A percentile compares a stretch with the other conserved stretches of the same genome.
phyloP scores from a whole-genome alignment of 2,113 vertebrate species.

The Hydropotes inermis region DNA sequence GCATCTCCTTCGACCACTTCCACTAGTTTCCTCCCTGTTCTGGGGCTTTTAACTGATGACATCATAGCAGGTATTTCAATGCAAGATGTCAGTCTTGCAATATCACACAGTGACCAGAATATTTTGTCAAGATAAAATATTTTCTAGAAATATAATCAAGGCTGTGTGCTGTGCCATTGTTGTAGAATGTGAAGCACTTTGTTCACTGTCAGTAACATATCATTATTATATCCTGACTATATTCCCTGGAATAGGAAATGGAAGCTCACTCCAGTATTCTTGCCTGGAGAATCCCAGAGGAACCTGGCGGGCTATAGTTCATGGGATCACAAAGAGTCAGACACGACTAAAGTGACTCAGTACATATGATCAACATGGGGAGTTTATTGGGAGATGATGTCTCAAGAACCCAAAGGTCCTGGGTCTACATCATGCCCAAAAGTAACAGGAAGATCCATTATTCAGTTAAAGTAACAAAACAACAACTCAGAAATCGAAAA shows the following conservation, averaged over 20 bases:
- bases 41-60: not conserved
- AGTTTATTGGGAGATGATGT: not conserved
- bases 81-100: not conserved
- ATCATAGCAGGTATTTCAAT: not conserved
- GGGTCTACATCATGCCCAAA: not conserved
- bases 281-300: not conserved
- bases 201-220: not conserved
- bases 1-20: not conserved
- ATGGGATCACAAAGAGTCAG: not conserved
- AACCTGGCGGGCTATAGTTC: not conserved
- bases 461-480: not conserved
- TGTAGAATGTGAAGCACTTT: not conserved
- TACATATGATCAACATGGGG: not conserved
- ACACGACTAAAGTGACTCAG: not conserved
- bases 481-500: not conserved
- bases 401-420: not conserved
- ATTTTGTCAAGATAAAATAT: not conserved
- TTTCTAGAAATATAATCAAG: not conserved
- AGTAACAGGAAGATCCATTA: not conserved
- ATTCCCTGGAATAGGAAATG: not conserved
- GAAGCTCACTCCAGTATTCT: not conserved
- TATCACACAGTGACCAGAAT: not conserved
- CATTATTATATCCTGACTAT: not conserved
- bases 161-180: not conserved
- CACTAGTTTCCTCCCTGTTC: not conserved